These are phyloP conservation scores for Onychostruthus taczanowskii DNA, from an alignment of 2,113 vertebrate genomes.

Conservation along the genomic window DNA sequence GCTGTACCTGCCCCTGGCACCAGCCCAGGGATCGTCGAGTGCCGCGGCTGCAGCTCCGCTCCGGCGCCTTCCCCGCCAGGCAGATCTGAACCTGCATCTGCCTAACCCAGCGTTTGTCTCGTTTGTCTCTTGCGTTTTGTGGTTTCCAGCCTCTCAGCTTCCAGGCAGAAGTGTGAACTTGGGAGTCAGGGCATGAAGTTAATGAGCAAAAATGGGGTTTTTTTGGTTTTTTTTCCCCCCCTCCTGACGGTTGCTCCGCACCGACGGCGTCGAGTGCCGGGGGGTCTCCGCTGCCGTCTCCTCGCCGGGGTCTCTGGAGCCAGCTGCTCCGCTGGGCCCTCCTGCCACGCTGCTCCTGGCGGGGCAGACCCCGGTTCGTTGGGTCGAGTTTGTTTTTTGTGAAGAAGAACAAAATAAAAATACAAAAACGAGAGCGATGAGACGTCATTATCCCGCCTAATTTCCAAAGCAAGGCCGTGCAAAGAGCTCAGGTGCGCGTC, in stretches of 20 bases:
- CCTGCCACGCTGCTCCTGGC: background rate
- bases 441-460: conserved; percentile 9
- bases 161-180: background rate
- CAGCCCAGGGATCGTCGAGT: background rate
- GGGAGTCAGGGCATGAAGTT: background rate
- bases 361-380: background rate
- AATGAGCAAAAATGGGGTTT: background rate
- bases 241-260: background rate
- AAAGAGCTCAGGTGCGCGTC: conserved; percentile 19
- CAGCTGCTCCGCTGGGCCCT: background rate
- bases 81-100: background rate
- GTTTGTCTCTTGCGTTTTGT: background rate
- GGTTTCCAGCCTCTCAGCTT: background rate
- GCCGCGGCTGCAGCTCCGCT: background rate
- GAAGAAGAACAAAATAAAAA: background rate
- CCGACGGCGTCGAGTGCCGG: background rate
- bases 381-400: background rate
- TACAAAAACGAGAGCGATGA: background rate
- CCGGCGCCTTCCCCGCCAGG: background rate
- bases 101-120: background rate
- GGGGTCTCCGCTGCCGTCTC: background rate
- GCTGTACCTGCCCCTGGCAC: too few relatives aligned
- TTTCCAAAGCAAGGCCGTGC: conserved; percentile 52
- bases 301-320: background rate
- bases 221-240: background rate